Evolutionary conservation across 2,797 vertebrate species (phyloP).

Genomic region (Gymnoscopelus microlampas): DNA sequence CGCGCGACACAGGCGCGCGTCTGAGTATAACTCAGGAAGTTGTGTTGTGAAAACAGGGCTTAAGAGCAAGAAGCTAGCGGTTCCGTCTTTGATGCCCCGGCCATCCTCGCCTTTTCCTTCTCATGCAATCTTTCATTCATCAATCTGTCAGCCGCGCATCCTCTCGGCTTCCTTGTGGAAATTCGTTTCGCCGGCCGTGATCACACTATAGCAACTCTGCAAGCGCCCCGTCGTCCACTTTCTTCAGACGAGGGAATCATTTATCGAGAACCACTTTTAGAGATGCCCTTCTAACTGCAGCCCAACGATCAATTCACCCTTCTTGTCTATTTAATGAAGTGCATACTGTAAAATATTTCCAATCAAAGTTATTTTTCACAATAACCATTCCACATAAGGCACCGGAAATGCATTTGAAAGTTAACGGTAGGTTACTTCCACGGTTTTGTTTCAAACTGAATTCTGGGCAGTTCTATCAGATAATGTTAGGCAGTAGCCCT

Average conservation of each 20-base stretch:
- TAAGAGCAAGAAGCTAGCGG: conserved; percentile 80
- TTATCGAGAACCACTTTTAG: neutral
- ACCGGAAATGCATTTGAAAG: too few relatives aligned
- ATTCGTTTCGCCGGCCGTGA: conserved; percentile 36
- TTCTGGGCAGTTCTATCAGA: too few relatives aligned
- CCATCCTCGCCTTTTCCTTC: conserved; percentile 78
- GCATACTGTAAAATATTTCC: too few relatives aligned
- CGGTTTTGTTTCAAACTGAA: too few relatives aligned
- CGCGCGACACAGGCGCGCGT: too few relatives aligned
- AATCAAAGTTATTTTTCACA: too few relatives aligned
- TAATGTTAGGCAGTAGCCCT: too few relatives aligned
- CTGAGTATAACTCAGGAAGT: conserved; percentile 71
- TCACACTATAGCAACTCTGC: conserved; percentile 1
- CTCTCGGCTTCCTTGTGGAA: conserved; percentile 48
- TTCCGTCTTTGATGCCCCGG: conserved; percentile 43
- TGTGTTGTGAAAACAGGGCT: conserved; percentile 80
- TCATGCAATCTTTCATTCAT: conserved; percentile 67
- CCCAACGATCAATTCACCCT: too few relatives aligned
- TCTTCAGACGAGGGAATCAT: neutral
- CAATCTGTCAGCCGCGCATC: conserved; percentile 58
- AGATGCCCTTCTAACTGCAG: neutral
- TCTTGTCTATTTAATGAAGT: too few relatives aligned
- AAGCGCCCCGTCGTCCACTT: neutral
- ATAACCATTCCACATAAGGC: too few relatives aligned
- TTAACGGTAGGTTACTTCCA: too few relatives aligned